Percentiles rank a stretch among this genome's conserved stretches.
These are phyloP conservation scores for Spisula subtruncata DNA, from an alignment of 2,888 invertebrate genomes.

Conservation along the genomic window DNA sequence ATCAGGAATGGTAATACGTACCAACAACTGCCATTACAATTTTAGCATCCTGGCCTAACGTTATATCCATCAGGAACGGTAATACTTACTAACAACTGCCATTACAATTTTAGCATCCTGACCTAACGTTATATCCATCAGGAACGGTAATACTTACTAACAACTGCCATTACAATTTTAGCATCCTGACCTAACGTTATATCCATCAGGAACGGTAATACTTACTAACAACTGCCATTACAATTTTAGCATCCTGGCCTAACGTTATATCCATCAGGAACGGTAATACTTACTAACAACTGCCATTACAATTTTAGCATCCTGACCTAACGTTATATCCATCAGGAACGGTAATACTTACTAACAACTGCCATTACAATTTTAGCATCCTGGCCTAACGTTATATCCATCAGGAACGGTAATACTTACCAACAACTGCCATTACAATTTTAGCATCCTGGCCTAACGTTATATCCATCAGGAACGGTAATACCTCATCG, in stretches of 20 bases:
- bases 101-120: slow-evolving; percentile 96
- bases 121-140: slow-evolving; percentile 93
- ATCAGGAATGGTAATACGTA: slow-evolving; percentile 97
- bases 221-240: slow-evolving; percentile 97
- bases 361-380: slow-evolving; percentile 96
- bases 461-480: slow-evolving; percentile 93
- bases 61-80: slow-evolving; percentile 95
- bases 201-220: slow-evolving; percentile 95
- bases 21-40: slow-evolving; percentile 96
- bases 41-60: slow-evolving; percentile 94
- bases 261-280: slow-evolving; percentile 94
- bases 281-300: slow-evolving; percentile 97
- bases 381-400: slow-evolving; percentile 94
- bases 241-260: slow-evolving; percentile 95
- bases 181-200: slow-evolving; percentile 94
- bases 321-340: slow-evolving; percentile 93
- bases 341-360: slow-evolving; percentile 96
- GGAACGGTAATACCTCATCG: slow-evolving; percentile 96
- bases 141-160: slow-evolving; percentile 97
- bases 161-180: slow-evolving; percentile 95
- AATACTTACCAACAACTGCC: slow-evolving; percentile 97
- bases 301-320: slow-evolving; percentile 95
- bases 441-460: slow-evolving; percentile 96
- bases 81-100: slow-evolving; percentile 97
- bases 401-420: slow-evolving; percentile 95